Conservation (phyloP, 2,113 vertebrate genomes). For the Pica pica region DNA sequence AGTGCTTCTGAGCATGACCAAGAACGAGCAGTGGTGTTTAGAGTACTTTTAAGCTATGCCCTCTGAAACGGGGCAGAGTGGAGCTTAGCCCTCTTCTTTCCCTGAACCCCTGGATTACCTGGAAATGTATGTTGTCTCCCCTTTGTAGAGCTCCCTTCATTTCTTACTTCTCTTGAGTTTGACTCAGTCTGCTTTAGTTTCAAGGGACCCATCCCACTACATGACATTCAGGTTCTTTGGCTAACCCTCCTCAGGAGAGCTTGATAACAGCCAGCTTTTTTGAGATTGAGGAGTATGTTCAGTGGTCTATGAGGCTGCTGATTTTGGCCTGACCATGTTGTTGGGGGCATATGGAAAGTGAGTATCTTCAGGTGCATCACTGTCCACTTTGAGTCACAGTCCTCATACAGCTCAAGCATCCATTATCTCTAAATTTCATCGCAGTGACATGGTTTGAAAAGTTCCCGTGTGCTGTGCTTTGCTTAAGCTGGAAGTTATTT, state of each 20-base stretch:
- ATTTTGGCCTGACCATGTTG: fast-evolving
- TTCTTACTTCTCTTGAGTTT: background rate
- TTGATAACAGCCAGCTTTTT: background rate
- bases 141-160: background rate
- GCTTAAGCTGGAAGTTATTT: background rate
- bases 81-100: background rate
- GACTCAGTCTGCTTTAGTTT: background rate
- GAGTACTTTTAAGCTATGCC: background rate
- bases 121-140: fast-evolving
- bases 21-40: background rate
- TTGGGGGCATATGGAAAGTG: background rate
- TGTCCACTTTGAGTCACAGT: background rate
- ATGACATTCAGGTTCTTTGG: background rate
- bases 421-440: background rate
- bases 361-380: background rate
- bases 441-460: background rate
- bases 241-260: background rate
- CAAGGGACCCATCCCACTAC: background rate
- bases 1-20: background rate
- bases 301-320: background rate
- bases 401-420: background rate
- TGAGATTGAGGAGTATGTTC: background rate
- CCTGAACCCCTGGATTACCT: background rate
- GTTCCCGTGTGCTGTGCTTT: background rate
- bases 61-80: background rate